Base-by-base conservation (phyloP, 2,113 vertebrate genomes). In the Lepus americanus region DNA sequence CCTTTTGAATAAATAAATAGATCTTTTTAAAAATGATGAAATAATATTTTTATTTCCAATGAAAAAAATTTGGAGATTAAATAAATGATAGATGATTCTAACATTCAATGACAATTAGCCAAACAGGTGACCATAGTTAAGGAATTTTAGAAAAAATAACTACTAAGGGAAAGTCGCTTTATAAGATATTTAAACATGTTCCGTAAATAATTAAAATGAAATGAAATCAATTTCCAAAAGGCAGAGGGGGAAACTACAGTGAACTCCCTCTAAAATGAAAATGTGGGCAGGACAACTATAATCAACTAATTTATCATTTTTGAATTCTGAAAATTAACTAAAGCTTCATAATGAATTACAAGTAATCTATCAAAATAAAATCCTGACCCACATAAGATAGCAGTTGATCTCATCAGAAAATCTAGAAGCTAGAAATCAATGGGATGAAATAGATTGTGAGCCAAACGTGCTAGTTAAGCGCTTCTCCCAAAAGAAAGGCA, bases 191-290 rank as follows among this genome's bases (percentile, higher is more conserved):
- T 64, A 77, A 82, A 49, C n/a, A 72, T 72, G 39, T 44, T 82
- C 39, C 67, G 81, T 81, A 67, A 93, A 64, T 53, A 80, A 93
- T 81, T 81, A 81, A 95, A 89, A 87, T 53, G 39, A 64, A 55
- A 59, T 1, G 14, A 90, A 27, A 70, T 61, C 3, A 22, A 4
- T 66, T 89, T 70, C 63, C 77, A 85, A 64, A 81, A 55, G 17
- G 9, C 17, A 66, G 31, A 63, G 44, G 67, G 44, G n/a, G 67
- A 49, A 76, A 20, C 23, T 3, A 81, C 5, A 31, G 49, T 67
- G 79, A 72, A 70, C 59, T 63, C 5, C 55, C 5, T 51, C 17
- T 80, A 89, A 12, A 49, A 51, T 31, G 51, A 73, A 79, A 74
- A 33, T 36, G 44, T 4, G 49, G 25, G 31, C 63, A n/a, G 39